Base-by-base conservation (phyloP, 1,140 invertebrate genomes). In the Trachymyrmex septentrionalis region DNA sequence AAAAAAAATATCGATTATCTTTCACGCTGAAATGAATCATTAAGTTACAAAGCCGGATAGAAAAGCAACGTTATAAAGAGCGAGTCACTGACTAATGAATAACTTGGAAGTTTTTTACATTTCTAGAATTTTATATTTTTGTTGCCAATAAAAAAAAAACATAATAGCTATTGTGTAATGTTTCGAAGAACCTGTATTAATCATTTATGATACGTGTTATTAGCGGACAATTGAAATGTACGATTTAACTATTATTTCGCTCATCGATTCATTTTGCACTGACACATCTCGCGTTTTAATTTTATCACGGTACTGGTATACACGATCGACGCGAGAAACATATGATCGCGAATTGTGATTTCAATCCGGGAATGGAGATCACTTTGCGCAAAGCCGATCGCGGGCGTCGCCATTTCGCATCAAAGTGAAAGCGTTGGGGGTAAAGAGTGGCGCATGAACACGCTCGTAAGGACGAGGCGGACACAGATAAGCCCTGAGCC, bases 381-480 rank as follows among this genome's bases (percentile, higher is more conserved):
- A 73, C 86, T 81, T 81, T 81, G 66, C 63, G 75, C 50, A 72
- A 82, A 30, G 57, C 57, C n/a, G 57, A 72, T 86, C 67, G 59
- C 48, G 55, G 77, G 50, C 85, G 59, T 81, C 85, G 71, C 34
- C 50, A 59, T 88, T 86, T 88, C 38, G 44, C 10, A 57, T 72
- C 66, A 84, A 88, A 91, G 90, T 87, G 90, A 88, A 61, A 90
- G 87, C 78, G 61, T 34, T 38, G 48, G 24, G n/a, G 10, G 55
- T 75, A 90, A 63, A 80, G 86, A 78, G 73, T 66, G 63, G 69
- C 69, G 57, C 80, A 53, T 63, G 82, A 85, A 90, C 80, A 78
- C 61, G 34, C 63, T 66, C 77, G 87, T 85, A 87, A 77, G 69
- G 67, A 80, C 48, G 69, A 61, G 67, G 53, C 75, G 34, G 85